These are phyloP conservation scores for Scaptomyza graminum DNA, from an alignment of 1,140 invertebrate species.

Conservation along the genomic window DNA sequence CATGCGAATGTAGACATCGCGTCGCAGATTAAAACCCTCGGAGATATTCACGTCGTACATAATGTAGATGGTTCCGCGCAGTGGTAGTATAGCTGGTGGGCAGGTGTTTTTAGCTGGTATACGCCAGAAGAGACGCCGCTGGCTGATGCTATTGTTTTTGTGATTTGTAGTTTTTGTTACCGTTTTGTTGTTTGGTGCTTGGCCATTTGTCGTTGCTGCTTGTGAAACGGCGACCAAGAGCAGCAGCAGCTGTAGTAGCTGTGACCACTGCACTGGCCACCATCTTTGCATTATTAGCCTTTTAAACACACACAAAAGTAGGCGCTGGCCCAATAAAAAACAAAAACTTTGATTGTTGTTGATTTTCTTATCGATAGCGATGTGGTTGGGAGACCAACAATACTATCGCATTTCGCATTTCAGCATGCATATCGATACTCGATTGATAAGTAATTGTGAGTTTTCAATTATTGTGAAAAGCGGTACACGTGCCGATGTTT, in stretches of 20 bases:
- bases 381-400: not conserved
- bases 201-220: not conserved
- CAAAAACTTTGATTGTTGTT: slow-evolving; percentile 23
- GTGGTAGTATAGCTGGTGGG: slow-evolving; percentile 40
- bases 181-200: slow-evolving; percentile 15
- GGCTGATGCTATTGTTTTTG: slow-evolving; percentile 27
- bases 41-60: slow-evolving; percentile 96
- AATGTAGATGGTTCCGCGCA: slow-evolving; percentile 68
- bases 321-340: slow-evolving; percentile 31
- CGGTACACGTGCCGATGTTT: slow-evolving; percentile 38
- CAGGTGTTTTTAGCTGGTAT: slow-evolving; percentile 38
- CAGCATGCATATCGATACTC: slow-evolving; percentile 9
- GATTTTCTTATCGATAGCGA: slow-evolving; percentile 18
- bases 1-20: slow-evolving; percentile 97
- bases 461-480: not conserved
- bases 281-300: slow-evolving; percentile 44
- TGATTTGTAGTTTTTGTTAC: not conserved
- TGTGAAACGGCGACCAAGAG: slow-evolving; percentile 18
- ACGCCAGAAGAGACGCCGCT: slow-evolving; percentile 25
- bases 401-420: not conserved
- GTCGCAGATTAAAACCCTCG: slow-evolving; percentile 98
- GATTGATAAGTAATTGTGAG: not conserved
- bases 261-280: slow-evolving; percentile 38
- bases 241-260: slow-evolving; percentile 32
- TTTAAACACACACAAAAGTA: slow-evolving; percentile 7